phyloP scores from a whole-genome alignment of 2,797 vertebrate species.

The Helarctos malayanus region DNA sequence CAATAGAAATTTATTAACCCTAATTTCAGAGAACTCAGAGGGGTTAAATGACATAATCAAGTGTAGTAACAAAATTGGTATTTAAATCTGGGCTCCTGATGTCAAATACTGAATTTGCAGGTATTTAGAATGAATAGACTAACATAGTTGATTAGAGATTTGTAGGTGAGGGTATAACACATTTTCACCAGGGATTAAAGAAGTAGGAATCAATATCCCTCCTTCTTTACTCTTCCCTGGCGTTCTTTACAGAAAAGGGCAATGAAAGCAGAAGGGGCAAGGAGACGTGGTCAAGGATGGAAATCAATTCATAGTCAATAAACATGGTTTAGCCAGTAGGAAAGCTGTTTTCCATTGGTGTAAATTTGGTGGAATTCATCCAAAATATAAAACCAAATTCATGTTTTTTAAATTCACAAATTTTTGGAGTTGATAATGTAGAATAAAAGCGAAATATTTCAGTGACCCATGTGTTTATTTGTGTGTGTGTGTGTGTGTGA shows the following conservation, averaged over 20 bases:
- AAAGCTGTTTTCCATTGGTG: neutral
- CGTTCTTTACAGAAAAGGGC: neutral
- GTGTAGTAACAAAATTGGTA: neutral
- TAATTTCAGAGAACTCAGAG: neutral
- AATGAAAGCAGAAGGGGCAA: no score
- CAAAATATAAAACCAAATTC: slow-evolving; percentile 35
- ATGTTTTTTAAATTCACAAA: neutral
- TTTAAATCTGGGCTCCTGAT: neutral
- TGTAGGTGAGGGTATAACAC: neutral
- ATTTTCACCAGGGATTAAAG: neutral
- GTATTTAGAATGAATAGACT: neutral
- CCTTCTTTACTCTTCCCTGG: neutral
- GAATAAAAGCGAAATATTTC: slow-evolving; percentile 47
- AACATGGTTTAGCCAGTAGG: neutral
- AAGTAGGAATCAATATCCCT: neutral
- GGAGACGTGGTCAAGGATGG: neutral
- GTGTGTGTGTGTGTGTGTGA: neutral
- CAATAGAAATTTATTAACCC: slow-evolving; percentile 1
- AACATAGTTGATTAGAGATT: neutral
- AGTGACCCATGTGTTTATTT: slow-evolving; percentile 1
- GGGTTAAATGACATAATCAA: neutral
- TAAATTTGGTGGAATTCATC: neutral
- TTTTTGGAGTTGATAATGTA: neutral
- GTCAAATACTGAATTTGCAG: neutral
- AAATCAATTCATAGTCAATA: neutral